A percentile compares a stretch with the other conserved stretches of the same genome.
Conservation (phyloP, 2,797 vertebrate genomes). For the Rhinatrema bivittatum region DNA sequence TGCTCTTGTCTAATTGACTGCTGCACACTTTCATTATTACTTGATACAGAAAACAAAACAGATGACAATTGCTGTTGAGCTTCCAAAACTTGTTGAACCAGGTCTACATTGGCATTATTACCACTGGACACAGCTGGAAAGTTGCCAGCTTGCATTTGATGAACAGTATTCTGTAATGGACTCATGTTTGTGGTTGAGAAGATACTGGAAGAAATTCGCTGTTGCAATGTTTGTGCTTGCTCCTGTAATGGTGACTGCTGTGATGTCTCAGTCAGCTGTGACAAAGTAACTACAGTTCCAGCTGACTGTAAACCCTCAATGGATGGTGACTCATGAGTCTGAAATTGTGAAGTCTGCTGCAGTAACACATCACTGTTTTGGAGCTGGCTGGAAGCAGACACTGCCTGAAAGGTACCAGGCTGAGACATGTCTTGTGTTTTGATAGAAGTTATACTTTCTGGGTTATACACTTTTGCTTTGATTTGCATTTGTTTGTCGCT, state of each 20-base stretch:
- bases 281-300: conserved; percentile 65
- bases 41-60: conserved; percentile 79
- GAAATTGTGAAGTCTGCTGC: conserved; percentile 76
- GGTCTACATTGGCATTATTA: conserved; percentile 57
- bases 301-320: conserved; percentile 70
- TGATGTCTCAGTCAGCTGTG: conserved; percentile 66
- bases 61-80: conserved; percentile 78
- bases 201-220: conserved; percentile 64
- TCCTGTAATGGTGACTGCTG: conserved; percentile 56
- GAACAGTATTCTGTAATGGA: conserved; percentile 87
- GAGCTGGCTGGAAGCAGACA: conserved; percentile 57
- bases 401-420: conserved; percentile 61
- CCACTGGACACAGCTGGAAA: conserved; percentile 59
- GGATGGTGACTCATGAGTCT: conserved; percentile 63
- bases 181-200: conserved; percentile 77
- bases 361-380: conserved; percentile 72
- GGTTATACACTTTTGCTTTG: conserved; percentile 64
- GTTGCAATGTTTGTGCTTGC: conserved; percentile 61
- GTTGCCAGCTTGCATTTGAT: conserved; percentile 84
- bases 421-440: conserved; percentile 82
- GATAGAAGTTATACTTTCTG: conserved; percentile 75
- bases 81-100: conserved; percentile 83
- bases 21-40: conserved; percentile 69
- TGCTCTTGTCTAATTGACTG: conserved; percentile 65
- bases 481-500: conserved; percentile 68